Percentiles rank a stretch among this genome's conserved stretches.
These are phyloP conservation scores for Sebastes hubbsi DNA, from an alignment of 2,797 vertebrate species.

Conservation along the genomic window DNA sequence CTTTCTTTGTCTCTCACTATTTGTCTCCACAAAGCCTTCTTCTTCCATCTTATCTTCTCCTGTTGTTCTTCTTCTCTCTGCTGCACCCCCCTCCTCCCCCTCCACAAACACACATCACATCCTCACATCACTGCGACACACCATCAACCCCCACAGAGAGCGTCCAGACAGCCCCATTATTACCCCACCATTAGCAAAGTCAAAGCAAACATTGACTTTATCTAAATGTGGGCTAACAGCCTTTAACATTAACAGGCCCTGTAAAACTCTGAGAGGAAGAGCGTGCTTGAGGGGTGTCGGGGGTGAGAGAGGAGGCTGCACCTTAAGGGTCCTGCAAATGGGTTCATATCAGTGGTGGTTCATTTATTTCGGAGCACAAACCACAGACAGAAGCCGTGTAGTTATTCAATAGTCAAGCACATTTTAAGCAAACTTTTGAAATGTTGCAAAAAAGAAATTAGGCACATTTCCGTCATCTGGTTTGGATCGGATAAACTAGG, in stretches of 20 bases:
- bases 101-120: conserved; percentile 42
- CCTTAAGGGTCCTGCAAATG: not conserved
- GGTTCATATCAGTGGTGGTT: not conserved
- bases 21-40: conserved; percentile 16
- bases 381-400: not conserved
- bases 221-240: conserved; percentile 71
- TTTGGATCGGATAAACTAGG: too few relatives aligned
- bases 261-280: conserved; percentile 54
- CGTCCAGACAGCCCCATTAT: conserved; percentile 62
- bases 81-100: not conserved
- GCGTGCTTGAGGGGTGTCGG: not conserved
- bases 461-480: too few relatives aligned
- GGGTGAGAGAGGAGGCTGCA: not conserved
- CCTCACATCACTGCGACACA: conserved; percentile 30
- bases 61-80: not conserved
- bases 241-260: conserved; percentile 61
- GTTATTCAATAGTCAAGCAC: fast-evolving
- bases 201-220: conserved; percentile 78
- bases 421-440: not conserved
- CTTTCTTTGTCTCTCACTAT: not conserved
- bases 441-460: not conserved
- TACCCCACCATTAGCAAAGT: conserved; percentile 61
- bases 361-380: not conserved
- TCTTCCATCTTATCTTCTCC: conserved; percentile 35
- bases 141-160: conserved; percentile 50